Evolutionary conservation across 1,140 invertebrate species (phyloP).

Genomic region (Drosophila santomea): DNA sequence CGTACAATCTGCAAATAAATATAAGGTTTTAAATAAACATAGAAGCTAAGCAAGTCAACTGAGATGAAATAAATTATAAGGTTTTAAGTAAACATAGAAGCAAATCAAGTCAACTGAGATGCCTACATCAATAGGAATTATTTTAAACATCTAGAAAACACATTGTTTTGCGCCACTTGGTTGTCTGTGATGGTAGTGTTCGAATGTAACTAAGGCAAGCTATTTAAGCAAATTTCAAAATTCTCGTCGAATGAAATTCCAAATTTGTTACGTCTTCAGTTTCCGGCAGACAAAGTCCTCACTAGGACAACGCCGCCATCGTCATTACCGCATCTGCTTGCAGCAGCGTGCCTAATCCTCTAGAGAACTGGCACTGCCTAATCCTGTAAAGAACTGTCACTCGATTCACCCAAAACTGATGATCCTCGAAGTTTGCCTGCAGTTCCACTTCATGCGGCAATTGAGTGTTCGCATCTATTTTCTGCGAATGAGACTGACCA

Average conservation of each 20-base stretch:
- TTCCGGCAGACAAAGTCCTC: conserved; percentile 19
- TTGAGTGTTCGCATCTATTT: background rate
- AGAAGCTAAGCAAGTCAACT: too few relatives aligned
- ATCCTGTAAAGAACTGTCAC: background rate
- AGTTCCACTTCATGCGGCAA: conserved; percentile 1
- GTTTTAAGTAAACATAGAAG: too few relatives aligned
- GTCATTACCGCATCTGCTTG: background rate
- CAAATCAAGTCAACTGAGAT: background rate
- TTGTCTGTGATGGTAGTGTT: conserved; percentile 17
- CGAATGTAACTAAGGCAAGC: conserved; percentile 16
- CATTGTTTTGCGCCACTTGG: conserved; percentile 5
- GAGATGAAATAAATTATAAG: background rate
- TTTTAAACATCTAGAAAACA: background rate
- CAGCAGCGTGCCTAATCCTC: background rate
- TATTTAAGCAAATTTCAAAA: conserved; percentile 29
- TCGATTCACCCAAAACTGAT: conserved; percentile 16
- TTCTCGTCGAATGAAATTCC: conserved; percentile 52
- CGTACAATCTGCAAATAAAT: background rate
- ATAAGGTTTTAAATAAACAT: too few relatives aligned
- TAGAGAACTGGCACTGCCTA: background rate
- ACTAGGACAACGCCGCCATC: conserved; percentile 1
- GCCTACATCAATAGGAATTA: background rate
- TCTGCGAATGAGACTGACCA: background rate
- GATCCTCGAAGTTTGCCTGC: conserved; percentile 58
- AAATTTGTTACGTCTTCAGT: conserved; percentile 53